These are phyloP conservation scores for Lepus timidus DNA, from an alignment of 2,113 vertebrate genomes.

Conservation along the genomic window DNA sequence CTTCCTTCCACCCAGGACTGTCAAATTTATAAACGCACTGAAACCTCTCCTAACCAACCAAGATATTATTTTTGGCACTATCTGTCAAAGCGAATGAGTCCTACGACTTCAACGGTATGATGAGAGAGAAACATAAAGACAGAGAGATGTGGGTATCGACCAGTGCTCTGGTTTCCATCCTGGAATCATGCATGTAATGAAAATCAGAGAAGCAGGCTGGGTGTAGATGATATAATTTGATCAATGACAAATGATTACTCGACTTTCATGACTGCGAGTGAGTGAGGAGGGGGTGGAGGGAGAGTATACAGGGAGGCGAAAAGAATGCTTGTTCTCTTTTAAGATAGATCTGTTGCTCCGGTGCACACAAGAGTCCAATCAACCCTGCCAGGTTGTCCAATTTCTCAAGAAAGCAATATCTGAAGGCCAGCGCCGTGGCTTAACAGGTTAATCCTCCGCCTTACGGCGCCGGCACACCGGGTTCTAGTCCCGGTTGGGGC, in stretches of 20 bases:
- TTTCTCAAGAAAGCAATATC: not conserved
- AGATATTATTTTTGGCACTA: not conserved
- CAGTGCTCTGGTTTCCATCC: not conserved
- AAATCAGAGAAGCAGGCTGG: not conserved
- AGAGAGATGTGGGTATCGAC: not conserved
- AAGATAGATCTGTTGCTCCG: not conserved
- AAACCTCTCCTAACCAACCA: not conserved
- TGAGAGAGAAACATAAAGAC: rapidly evolving
- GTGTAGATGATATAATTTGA: not conserved
- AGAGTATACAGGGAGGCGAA: not conserved
- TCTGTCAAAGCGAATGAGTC: not conserved
- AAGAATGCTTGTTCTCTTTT: not conserved
- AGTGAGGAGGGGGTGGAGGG: not conserved
- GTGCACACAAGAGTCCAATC: not conserved
- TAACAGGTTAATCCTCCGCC: too few species aligned
- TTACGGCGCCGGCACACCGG: too few species aligned
- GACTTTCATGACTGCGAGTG: not conserved
- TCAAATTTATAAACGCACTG: not conserved
- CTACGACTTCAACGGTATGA: not conserved
- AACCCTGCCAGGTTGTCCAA: not conserved
- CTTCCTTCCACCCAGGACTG: not conserved
- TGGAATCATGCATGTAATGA: not conserved
- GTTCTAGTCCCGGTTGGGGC: too few species aligned
- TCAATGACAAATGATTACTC: not conserved
- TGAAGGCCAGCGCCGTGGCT: too few species aligned